Evolutionary conservation across 1,140 invertebrate species (phyloP).

Genomic region (Pseudobourletiella spinata): DNA sequence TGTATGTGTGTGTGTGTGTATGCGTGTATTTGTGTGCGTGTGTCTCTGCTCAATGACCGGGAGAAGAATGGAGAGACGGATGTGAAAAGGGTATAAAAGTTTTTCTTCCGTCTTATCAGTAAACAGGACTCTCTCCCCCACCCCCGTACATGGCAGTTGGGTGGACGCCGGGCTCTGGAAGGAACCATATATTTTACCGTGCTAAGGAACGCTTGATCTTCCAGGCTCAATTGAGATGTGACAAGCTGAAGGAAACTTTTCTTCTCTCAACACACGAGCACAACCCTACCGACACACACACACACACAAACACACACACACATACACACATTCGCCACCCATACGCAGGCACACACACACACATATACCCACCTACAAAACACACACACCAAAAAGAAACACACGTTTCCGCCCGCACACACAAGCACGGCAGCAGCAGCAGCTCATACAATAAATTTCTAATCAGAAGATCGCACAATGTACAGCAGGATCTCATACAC

Average conservation of each 20-base stretch:
- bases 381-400: no score
- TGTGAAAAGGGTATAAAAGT: constrained; percentile 14
- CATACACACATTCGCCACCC: no score
- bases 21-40: no score
- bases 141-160: not conserved
- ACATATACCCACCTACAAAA: no score
- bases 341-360: no score
- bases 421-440: no score
- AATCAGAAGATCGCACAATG: constrained; percentile 30
- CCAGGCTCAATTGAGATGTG: constrained; percentile 35
- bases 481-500: not conserved
- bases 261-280: no score
- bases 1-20: no score
- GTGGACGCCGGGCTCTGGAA: not conserved
- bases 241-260: constrained; percentile 17
- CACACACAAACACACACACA: no score
- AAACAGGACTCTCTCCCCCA: constrained; percentile 12
- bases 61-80: constrained; percentile 5
- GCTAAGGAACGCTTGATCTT: constrained; percentile 28
- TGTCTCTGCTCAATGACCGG: no score
- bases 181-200: constrained; percentile 26
- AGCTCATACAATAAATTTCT: constrained; percentile 36
- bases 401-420: no score
- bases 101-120: constrained; percentile 27
- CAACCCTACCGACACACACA: no score